Evolutionary conservation across 2,113 vertebrate genomes (phyloP), one percentile per base, ranked within the genome.

Genomic region (Ceyx melanurus): DNA sequence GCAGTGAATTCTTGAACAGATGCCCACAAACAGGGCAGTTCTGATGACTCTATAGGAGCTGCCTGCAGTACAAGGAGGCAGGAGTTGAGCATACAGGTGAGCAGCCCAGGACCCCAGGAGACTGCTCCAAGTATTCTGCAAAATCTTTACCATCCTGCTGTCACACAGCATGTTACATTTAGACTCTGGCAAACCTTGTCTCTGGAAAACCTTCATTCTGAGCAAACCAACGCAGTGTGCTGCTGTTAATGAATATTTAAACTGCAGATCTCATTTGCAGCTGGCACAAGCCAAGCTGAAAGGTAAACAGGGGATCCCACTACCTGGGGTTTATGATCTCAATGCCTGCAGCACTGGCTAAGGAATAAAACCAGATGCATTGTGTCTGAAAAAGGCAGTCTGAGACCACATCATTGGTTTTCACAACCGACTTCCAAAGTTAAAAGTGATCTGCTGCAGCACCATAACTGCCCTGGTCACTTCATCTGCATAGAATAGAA

Each of bases 101-200:
- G 20, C 66, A 54, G 9, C 6, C 22, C 22, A 6, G 29, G 56
- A 89, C 15, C 20, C 20, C 40, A 31, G 43, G n/a, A 67, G 26
- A 60, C 5, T 28, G 2, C 33, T 22, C 26, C 35, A 57, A n/a
- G 4, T 6, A 12, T 7, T 83, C 43, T 60, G 13, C 53, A 56
- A 10, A 6, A 10, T 18, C 68, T 86, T 75, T 75, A 66, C 48
- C 6, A 3, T 33, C 11, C 35, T 20, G 20, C n/a, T 84, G 22
- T 40, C 40, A 25, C 29, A 17, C 10, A 35, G 64, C 35, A 3
- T 1, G 0, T 16, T 70, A 1, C 5, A 0, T 42, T 54, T 16
- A 13, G 5, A 4, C 10, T 61, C 40, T 6, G 9, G 35, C 40
- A 78, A 92, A 18, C 25, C 13, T 21, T 14, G 10, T 4, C 48